These are phyloP conservation scores for Drosophila ercepeae DNA, from an alignment of 1,140 invertebrate species.

Conservation along the genomic window DNA sequence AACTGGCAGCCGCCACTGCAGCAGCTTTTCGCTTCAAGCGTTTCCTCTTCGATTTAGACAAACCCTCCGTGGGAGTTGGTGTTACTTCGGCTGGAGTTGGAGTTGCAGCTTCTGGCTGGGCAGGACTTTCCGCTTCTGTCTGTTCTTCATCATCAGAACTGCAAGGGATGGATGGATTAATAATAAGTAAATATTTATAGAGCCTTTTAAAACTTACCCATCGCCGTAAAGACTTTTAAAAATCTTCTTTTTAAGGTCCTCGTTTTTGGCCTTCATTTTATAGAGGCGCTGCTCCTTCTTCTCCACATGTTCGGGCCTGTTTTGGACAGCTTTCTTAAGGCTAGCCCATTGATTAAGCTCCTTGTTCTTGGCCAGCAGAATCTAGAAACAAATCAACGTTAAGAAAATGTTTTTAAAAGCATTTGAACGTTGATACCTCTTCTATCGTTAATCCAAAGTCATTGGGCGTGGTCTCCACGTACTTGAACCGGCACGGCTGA, in stretches of 20 bases:
- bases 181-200: background rate
- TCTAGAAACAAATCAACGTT: constrained; percentile 23
- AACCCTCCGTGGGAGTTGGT: constrained; percentile 15
- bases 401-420: background rate
- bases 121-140: constrained; percentile 1
- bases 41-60: constrained; percentile 68
- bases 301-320: constrained; percentile 91
- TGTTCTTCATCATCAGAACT: constrained; percentile 78
- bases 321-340: constrained; percentile 94
- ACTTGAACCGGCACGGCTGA: constrained; percentile 96
- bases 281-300: constrained; percentile 91
- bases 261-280: constrained; percentile 89
- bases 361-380: constrained; percentile 94
- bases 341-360: constrained; percentile 98
- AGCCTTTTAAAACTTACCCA: constrained; percentile 51
- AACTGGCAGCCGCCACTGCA: constrained; percentile 16
- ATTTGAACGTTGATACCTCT: constrained; percentile 87
- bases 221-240: constrained; percentile 91
- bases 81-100: background rate
- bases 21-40: constrained; percentile 69
- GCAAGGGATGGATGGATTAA: constrained; percentile 54
- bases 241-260: constrained; percentile 91
- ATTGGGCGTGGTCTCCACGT: constrained; percentile 94
- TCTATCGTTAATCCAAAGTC: constrained; percentile 95
- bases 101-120: constrained; percentile 1